These are phyloP conservation scores for Drosophila percnosoma DNA, from an alignment of 2,888 invertebrate genomes.

Conservation along the genomic window DNA sequence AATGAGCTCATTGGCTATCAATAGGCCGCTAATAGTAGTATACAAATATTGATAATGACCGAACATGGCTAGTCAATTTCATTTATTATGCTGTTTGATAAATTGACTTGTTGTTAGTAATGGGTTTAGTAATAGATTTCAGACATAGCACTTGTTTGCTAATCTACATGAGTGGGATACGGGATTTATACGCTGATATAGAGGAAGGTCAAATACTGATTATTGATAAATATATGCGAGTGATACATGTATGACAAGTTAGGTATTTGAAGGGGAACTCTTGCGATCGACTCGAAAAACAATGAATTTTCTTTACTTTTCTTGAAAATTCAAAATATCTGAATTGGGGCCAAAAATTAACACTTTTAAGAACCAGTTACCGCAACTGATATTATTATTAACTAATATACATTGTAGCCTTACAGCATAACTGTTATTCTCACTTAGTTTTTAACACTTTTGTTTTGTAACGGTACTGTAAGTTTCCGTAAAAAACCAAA, in stretches of 20 bases:
- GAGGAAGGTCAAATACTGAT: not conserved
- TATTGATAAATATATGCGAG: not conserved
- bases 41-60: constrained; percentile 9
- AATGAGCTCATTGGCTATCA: constrained; percentile 52
- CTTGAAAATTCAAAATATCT: not conserved
- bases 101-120: not conserved
- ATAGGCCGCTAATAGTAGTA: constrained; percentile 12
- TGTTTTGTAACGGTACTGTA: not conserved
- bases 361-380: not conserved
- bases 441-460: not conserved
- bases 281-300: not conserved
- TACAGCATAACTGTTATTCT: not conserved
- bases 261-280: not conserved
- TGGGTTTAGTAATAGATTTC: not conserved
- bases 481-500: not conserved
- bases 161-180: not conserved
- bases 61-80: constrained; percentile 14
- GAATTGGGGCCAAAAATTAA: not conserved
- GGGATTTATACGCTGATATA: not conserved
- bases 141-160: not conserved
- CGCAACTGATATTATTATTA: not conserved
- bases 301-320: not conserved
- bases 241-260: not conserved
- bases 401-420: not conserved
- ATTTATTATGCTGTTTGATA: constrained; percentile 15